Percentiles rank a stretch among this genome's conserved stretches.
Conservation (phyloP, 2,888 invertebrate species). For the Sesia apiformis region DNA sequence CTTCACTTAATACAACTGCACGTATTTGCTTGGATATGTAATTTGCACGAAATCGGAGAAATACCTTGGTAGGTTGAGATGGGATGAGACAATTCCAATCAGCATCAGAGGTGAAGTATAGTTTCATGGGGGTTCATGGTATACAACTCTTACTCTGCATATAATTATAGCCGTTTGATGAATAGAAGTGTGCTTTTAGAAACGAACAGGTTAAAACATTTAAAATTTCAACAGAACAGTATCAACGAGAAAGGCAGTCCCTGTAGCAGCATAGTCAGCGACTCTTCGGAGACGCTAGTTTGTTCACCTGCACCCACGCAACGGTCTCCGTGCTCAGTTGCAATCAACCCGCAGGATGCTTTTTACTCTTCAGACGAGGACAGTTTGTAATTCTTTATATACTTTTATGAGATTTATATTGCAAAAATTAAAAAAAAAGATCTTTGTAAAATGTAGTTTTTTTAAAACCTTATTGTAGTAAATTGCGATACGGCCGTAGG, state of each 20-base stretch:
- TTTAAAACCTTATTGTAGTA: no score
- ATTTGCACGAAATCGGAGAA: no score
- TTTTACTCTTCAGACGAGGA: slow-evolving; percentile 45
- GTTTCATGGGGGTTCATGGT: no score
- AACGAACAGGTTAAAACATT: neutral
- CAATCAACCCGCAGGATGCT: slow-evolving; percentile 44
- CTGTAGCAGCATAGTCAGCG: slow-evolving; percentile 40
- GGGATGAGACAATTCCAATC: no score
- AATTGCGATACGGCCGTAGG: no score
- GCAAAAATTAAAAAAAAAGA: neutral
- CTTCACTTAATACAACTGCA: no score
- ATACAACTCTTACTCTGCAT: no score
- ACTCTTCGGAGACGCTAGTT: slow-evolving; percentile 56
- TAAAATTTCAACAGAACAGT: neutral
- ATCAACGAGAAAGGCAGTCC: slow-evolving; percentile 9
- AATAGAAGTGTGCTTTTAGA: no score
- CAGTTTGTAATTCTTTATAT: slow-evolving; percentile 15
- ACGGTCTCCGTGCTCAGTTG: slow-evolving; percentile 11
- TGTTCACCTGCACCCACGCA: slow-evolving; percentile 29
- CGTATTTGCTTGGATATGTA: no score
- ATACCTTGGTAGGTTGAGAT: no score
- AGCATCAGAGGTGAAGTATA: no score
- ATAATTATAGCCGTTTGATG: no score
- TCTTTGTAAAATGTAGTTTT: neutral
- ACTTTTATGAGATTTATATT: neutral